Base-by-base conservation (phyloP, 2,113 vertebrate species). In the Nibea coibor region DNA sequence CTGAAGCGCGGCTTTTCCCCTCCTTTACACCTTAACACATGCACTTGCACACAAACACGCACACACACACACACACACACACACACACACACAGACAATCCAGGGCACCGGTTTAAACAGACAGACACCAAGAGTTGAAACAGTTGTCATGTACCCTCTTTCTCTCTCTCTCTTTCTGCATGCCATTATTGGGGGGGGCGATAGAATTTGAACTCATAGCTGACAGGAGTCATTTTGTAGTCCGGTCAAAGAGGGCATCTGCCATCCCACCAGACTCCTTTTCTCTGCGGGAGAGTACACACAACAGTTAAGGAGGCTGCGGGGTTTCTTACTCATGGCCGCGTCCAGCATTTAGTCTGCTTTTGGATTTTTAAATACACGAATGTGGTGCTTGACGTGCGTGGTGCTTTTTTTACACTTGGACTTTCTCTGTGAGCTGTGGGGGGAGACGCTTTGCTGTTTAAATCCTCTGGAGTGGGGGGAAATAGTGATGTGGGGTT, bases 141-240 rank as follows among this genome's bases (percentile, higher is more conserved):
- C 45, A 69, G 68, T 61, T 85, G 50, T 74, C 48, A 35, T 51
- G 45, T 22, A 73, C 59, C 61, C 43, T 45, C 43, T 45, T 14
- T 45, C 43, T 45, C 43, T 45, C 3, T 1, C 31, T 22, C 39
- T 45, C 72, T 43, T 35, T 31, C 6, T 47, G 47, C 50, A 11
- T 80, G 72, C 51, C 63, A 64, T 84, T 76, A 70, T 43, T 50
- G 39, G 31, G 24, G 31, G 24, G 16, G n/a, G 43, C 43, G 61
- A 78, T 39, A n/a, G 35, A 66, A 35, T 65, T 47, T 0, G n/a
- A 51, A 24, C 72, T 78, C 12, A 54, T 64, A 48, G 62, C 79
- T 78, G 81, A 69, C 86, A 85, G 65, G 65, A 84, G 83, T 83
- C 58, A 81, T 87, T 88, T 86, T 77, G 82, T 84, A 63, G 68